phyloP scores from a whole-genome alignment of 2,113 vertebrate species.

The Oceanodroma tethys region DNA sequence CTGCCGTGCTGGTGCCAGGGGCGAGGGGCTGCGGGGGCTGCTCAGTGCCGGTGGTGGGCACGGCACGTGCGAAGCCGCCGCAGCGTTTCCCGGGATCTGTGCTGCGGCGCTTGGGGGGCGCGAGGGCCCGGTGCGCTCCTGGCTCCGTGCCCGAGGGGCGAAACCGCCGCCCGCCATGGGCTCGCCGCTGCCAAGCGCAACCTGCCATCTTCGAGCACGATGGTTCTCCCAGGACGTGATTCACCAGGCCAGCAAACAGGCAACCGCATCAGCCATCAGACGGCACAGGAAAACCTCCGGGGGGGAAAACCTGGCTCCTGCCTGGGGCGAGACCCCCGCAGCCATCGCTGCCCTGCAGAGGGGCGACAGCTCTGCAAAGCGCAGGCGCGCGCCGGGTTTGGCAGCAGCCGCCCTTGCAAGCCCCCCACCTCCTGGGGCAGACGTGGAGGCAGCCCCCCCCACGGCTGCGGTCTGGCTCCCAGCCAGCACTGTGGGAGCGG shows the following conservation, averaged over 20 bases:
- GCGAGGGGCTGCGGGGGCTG: neutral
- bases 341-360: neutral
- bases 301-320: no score
- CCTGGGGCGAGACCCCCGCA: accelerated
- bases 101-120: accelerated
- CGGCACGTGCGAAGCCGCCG: accelerated
- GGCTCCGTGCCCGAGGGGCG: neutral
- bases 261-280: accelerated
- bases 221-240: neutral
- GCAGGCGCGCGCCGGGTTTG: accelerated
- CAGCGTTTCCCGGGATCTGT: neutral
- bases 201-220: accelerated
- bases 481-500: neutral
- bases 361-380: neutral
- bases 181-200: accelerated
- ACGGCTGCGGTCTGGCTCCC: neutral
- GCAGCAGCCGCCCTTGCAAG: neutral
- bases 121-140: accelerated
- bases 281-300: neutral
- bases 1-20: accelerated
- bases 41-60: neutral
- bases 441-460: neutral
- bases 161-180: accelerated
- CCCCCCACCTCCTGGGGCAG: neutral
- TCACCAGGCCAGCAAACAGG: neutral